phyloP scores from a whole-genome alignment of 2,888 invertebrate species.

The Epirrita christyi region DNA sequence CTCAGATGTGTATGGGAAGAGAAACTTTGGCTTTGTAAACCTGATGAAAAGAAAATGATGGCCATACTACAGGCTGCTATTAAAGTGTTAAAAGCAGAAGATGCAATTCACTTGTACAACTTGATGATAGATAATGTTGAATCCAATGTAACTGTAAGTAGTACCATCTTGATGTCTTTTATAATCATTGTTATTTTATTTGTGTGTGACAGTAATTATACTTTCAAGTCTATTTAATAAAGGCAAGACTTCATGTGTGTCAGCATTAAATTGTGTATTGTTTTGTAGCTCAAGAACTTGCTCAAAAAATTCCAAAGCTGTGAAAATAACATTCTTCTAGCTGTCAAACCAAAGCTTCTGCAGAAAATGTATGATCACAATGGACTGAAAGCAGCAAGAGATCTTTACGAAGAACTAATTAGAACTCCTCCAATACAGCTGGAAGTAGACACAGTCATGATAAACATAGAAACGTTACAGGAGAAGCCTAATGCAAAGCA shows the following conservation, averaged over 20 bases:
- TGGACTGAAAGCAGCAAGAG: conserved; percentile 85
- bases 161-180: conserved; percentile 3
- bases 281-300: conserved; percentile 61
- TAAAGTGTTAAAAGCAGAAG: conserved; percentile 59
- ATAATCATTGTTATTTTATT: not conserved
- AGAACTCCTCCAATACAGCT: conserved; percentile 84
- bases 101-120: conserved; percentile 66
- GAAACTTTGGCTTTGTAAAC: conserved; percentile 58
- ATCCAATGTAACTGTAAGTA: conserved; percentile 63
- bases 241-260: not conserved
- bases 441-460: conserved; percentile 87
- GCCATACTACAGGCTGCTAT: conserved; percentile 62
- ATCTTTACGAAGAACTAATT: conserved; percentile 85
- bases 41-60: conserved; percentile 67
- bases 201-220: not conserved
- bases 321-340: conserved; percentile 75
- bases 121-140: conserved; percentile 63
- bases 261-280: not conserved
- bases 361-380: conserved; percentile 81
- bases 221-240: not conserved
- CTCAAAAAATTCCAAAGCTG: conserved; percentile 73
- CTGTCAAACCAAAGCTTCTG: conserved; percentile 86
- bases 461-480: conserved; percentile 78
- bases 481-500: conserved; percentile 72
- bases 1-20: conserved; percentile 66